These are phyloP conservation scores for Apamea sordens DNA, from an alignment of 2,888 invertebrate genomes.

Conservation along the genomic window DNA sequence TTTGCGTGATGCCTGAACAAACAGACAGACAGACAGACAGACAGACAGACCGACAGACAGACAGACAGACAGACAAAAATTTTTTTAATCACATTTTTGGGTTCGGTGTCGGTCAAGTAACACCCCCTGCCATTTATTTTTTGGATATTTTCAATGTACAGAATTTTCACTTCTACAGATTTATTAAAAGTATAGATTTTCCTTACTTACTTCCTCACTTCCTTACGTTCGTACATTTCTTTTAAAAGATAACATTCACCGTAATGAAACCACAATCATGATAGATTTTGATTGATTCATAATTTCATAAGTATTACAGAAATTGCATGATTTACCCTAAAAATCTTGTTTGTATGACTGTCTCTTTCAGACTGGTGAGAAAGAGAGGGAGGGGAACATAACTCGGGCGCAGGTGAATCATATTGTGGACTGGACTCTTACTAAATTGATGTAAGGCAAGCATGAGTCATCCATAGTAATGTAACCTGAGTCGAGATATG, in stretches of 20 bases:
- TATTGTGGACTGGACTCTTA: slow-evolving; percentile 67
- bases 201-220: slow-evolving; percentile 27
- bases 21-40: too few relatives aligned
- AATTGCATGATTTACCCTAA: slow-evolving; percentile 39
- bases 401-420: slow-evolving; percentile 66
- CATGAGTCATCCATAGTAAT: slow-evolving; percentile 64
- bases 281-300: slow-evolving; percentile 43
- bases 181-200: too few relatives aligned
- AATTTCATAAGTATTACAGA: slow-evolving; percentile 12
- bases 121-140: too few relatives aligned
- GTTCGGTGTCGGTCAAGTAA: too few relatives aligned
- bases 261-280: slow-evolving; percentile 37
- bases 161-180: too few relatives aligned
- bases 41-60: too few relatives aligned
- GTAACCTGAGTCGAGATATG: slow-evolving; percentile 48
- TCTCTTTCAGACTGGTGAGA: slow-evolving; percentile 25
- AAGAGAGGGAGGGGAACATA: slow-evolving; percentile 37
- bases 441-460: slow-evolving; percentile 77
- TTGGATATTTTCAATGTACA: too few relatives aligned
- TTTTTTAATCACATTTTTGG: too few relatives aligned
- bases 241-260: slow-evolving; percentile 41
- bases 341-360: slow-evolving; percentile 14
- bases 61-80: too few relatives aligned
- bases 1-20: too few relatives aligned
- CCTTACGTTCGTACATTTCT: slow-evolving; percentile 47